Conservation (phyloP, 2,888 invertebrate species). For the Plagodis dolabraria region DNA sequence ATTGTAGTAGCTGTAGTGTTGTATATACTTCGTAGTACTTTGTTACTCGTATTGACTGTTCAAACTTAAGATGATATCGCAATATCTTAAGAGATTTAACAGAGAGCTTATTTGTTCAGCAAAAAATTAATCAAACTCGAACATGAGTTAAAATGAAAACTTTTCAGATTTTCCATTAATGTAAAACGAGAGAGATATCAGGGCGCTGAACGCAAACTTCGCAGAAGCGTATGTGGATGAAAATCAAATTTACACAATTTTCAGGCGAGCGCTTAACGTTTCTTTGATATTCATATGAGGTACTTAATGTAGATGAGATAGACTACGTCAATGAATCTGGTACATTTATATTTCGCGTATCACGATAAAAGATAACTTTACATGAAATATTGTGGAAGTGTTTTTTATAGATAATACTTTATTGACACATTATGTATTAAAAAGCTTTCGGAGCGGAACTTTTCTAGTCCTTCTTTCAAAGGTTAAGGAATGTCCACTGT, state of each 20-base stretch:
- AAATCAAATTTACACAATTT: constrained; percentile 17
- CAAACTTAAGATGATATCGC: too few relatives aligned
- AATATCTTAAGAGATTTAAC: too few relatives aligned
- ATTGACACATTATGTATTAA: too few relatives aligned
- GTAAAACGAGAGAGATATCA: neutral
- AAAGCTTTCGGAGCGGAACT: too few relatives aligned
- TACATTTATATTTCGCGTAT: neutral
- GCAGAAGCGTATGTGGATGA: constrained; percentile 3
- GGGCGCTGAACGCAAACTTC: constrained; percentile 6
- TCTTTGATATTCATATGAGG: constrained; percentile 2
- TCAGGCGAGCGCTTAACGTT: constrained; percentile 5
- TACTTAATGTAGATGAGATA: constrained; percentile 2
- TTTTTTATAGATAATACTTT: too few relatives aligned
- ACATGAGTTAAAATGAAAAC: neutral
- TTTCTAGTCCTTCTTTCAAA: too few relatives aligned
- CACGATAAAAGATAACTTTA: neutral
- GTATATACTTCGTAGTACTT: too few relatives aligned
- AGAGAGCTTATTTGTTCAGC: too few relatives aligned
- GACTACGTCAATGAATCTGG: neutral
- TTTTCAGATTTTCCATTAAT: neutral
- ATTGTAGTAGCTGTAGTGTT: too few relatives aligned
- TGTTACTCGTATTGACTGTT: too few relatives aligned
- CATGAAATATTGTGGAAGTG: neutral
- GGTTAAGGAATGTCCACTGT: too few relatives aligned
- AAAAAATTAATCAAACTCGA: neutral